Evolutionary conservation across 30 jellyfish, hydroid and myxozoan genomes (phyloP), one percentile per base, ranked within the genome.

Genomic region (Sanderia malayensis): DNA sequence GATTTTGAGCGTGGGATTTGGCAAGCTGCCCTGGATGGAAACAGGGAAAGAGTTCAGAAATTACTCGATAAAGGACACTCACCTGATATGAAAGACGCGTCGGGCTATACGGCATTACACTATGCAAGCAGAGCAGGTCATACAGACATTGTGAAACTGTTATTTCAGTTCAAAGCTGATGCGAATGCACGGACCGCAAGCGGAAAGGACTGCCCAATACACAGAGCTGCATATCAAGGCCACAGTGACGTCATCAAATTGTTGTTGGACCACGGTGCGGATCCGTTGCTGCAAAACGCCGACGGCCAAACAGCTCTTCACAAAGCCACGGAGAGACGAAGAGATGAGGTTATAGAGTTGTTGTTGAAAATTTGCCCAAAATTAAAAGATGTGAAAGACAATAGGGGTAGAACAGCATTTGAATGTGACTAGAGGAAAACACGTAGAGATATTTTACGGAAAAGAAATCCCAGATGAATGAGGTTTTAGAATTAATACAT

Each of bases 1-100:
- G 94, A 80, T n/a, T 87, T 87, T 55, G 90, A 87, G 37, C 86
- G 96, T 44, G 96, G 96, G 0, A 87, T 87, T 20, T 87, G 96
- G 96, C 96, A 87, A 53, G 96, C 96, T 20, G 94, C 96, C 26
- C 19, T 87, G 3, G 96, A 87, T 44, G 68, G 74, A 37, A 64
- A 84, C 58, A 18, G 4, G 2, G 70, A 30, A 23, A 71, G 60
- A 25, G 80, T 67, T 10, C 58, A 79, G 28, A 4, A 46, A 20
- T 46, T 87, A n/a, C 31, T 86, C 2, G 65, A 45, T 18, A 79
- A 79, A 53, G 94, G 94, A 29, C 19, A 33, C 19, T 74, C 84
- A 26, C 61, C 70, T 22, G 70, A 74, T 66, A 44, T 29, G 22
- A 62, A 31, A 52, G 96, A 87, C 71, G 26, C 82, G 8, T 61